Percentiles rank a stretch among this genome's conserved stretches.
Evolutionary conservation across 2,797 vertebrate genomes (phyloP).

Genomic region (Oreortyx pictus): DNA sequence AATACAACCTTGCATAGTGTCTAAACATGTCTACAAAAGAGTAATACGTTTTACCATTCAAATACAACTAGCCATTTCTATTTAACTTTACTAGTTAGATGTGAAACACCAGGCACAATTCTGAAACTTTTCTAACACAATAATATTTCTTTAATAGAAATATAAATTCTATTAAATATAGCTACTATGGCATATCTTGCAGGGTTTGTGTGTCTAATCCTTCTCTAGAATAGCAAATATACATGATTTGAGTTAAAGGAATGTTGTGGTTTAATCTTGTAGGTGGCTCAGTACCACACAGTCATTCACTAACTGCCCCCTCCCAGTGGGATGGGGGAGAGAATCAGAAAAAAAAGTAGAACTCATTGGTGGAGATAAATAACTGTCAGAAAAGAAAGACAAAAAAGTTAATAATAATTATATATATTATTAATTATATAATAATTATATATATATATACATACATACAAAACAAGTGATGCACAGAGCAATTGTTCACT

Average conservation of each 20-base stretch:
- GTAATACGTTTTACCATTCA: neutral
- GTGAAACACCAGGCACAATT: neutral
- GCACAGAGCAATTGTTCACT: neutral
- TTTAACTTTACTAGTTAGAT: neutral
- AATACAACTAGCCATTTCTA: neutral
- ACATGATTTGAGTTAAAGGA: neutral
- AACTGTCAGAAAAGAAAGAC: neutral
- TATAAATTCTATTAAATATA: neutral
- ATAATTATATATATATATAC: neutral
- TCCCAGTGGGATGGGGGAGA: neutral
- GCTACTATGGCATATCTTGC: neutral
- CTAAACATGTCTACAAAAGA: neutral
- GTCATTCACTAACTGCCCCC: neutral
- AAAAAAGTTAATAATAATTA: neutral
- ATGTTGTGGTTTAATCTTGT: neutral
- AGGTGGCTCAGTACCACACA: neutral
- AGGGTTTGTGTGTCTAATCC: neutral
- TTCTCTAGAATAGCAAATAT: neutral
- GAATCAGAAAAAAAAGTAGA: neutral
- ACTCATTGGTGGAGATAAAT: neutral
- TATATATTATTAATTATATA: too few species aligned
- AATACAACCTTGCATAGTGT: neutral
- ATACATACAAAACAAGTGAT: neutral
- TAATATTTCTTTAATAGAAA: neutral
- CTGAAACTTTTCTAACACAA: neutral